Percentiles rank a stretch among this genome's conserved stretches.
phyloP scores from a whole-genome alignment of 1,140 invertebrate species.

The Paraescarpia echinospica region DNA sequence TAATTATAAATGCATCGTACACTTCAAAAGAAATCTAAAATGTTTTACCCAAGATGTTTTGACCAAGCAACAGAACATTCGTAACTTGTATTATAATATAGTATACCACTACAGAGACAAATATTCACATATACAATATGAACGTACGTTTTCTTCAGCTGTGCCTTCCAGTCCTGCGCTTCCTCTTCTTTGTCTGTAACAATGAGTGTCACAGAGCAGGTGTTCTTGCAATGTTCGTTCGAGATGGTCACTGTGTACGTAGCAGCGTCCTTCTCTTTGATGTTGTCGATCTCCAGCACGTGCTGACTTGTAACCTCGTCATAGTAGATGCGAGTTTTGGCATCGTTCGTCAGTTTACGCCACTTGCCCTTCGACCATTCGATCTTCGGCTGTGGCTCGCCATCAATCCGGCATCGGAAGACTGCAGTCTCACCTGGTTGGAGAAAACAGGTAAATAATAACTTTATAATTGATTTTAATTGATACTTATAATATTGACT shows the following conservation, averaged over 20 bases:
- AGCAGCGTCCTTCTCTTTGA: conserved; percentile 46
- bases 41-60: too few relatives aligned
- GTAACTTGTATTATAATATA: neutral
- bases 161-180: conserved; percentile 53
- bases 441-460: conserved; percentile 15
- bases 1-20: too few relatives aligned
- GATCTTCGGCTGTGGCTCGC: conserved; percentile 51
- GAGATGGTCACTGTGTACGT: conserved; percentile 54
- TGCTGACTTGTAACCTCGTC: conserved; percentile 51
- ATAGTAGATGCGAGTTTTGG: conserved; percentile 44
- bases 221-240: conserved; percentile 54
- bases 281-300: conserved; percentile 51
- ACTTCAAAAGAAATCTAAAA: too few relatives aligned
- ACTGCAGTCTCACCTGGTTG: conserved; percentile 44
- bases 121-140: neutral
- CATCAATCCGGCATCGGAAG: conserved; percentile 50
- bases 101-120: neutral
- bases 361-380: conserved; percentile 58
- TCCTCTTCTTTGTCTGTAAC: conserved; percentile 55
- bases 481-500: too few relatives aligned
- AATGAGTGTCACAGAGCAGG: conserved; percentile 55
- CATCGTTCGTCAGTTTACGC: conserved; percentile 45
- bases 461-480: neutral
- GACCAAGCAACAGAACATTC: too few relatives aligned
- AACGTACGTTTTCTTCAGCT: conserved; percentile 54